Base-by-base conservation (phyloP, 2,797 vertebrate species). In the Gymnoscopelus braueri region DNA sequence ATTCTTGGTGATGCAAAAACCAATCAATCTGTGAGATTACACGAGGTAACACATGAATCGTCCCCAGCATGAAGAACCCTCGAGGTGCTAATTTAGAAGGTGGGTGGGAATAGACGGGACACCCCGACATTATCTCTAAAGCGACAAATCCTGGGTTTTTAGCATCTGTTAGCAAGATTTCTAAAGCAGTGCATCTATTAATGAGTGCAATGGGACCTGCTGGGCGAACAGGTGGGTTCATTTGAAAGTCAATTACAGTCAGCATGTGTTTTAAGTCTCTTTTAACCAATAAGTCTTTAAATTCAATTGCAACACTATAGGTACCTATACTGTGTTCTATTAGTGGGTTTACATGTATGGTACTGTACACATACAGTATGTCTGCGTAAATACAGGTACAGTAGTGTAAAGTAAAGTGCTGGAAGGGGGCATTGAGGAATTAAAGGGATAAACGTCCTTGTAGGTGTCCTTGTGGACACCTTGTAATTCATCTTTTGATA, bases 201-300 rank as follows among this genome's bases (percentile, higher is more conserved):
- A 74, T 72, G 51, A 71, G 50, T 54, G 24, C 60, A 59, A 60
- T 61, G 39, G 10, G 24, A 19, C 77, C 69, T 69, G 48, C 65
- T 60, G 47, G 19, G 53, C 53, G 76, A 68, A 75, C 78, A 75
- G 75, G 66, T 77, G 78, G 66, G 54, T 56, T 75, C 15, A 69
- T 75, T 67, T 72, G 53, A 72, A 67, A 79, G 61, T 70, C 65
- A 64, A 64, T 67, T 74, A 66, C 44, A 69, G 52, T 59, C 26
- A 35, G 35, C 39, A 60, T 26, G 47, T 59, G 12, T 70, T 70
- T 71, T 67, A 57, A 53, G 50, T 67, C 44, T 71, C 26, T 3
- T 9, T 11, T 61, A 47, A 59, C 26, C 14, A 39, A 26, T 32
- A 4, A 12, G 57, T 24, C 52, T 60, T 26, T 47, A 53, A 48